Evolutionary conservation across 2,888 invertebrate genomes (phyloP).

Genomic region (Melanostoma scalare): DNA sequence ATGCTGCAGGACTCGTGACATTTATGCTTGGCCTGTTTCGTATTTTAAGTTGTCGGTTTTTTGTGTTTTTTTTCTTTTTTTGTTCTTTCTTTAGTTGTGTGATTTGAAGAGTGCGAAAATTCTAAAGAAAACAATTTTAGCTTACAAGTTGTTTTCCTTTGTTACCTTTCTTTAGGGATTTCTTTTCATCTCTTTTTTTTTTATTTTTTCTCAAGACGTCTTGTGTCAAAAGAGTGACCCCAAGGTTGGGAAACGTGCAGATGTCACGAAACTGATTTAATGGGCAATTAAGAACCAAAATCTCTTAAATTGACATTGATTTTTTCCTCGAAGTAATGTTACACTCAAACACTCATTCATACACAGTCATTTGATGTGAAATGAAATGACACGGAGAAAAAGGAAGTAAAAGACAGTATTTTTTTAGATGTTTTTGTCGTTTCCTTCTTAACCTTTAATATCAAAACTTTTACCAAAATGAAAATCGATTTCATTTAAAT

Average conservation of each 20-base stretch:
- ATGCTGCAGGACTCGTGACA: constrained; percentile 68
- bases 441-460: too few relatives aligned
- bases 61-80: neutral
- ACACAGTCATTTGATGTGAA: too few relatives aligned
- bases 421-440: too few relatives aligned
- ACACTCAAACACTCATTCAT: too few relatives aligned
- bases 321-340: too few relatives aligned
- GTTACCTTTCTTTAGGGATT: constrained; percentile 47
- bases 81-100: constrained; percentile 20
- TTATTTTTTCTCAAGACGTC: constrained; percentile 10
- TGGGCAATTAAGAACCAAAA: constrained; percentile 37
- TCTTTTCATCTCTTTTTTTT: neutral
- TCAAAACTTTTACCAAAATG: too few relatives aligned
- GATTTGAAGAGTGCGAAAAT: constrained; percentile 61
- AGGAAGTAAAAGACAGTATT: too few relatives aligned
- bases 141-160: constrained; percentile 25
- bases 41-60: constrained; percentile 10
- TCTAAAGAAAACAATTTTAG: constrained; percentile 48
- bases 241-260: constrained; percentile 40
- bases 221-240: constrained; percentile 37
- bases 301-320: too few relatives aligned
- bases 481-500: too few relatives aligned
- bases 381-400: too few relatives aligned
- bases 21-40: constrained; percentile 53
- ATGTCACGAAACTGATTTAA: constrained; percentile 34